These are phyloP conservation scores for Chondrilla cf. caribensis DNA, from an alignment of 37 sponge, comb jelly and placozoan species.

Conservation along the genomic window DNA sequence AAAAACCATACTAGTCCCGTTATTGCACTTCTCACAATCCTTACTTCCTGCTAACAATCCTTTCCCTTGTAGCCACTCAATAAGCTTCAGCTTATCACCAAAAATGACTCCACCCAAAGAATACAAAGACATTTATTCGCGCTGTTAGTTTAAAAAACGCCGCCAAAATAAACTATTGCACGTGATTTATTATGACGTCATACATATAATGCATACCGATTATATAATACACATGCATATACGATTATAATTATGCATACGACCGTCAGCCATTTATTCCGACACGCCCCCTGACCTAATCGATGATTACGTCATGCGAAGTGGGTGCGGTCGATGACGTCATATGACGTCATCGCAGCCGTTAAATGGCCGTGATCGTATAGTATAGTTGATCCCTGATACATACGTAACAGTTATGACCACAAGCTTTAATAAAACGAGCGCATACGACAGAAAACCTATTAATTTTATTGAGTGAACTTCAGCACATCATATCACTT, in stretches of 20 bases:
- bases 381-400: slow-evolving; percentile 22
- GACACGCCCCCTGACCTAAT: too few relatives aligned
- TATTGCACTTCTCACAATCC: slow-evolving; percentile 7
- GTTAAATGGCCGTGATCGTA: slow-evolving; percentile 15
- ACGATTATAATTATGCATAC: too few relatives aligned
- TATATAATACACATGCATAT: too few relatives aligned
- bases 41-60: slow-evolving; percentile 4
- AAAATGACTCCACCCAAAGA: background rate
- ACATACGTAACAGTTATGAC: too few relatives aligned
- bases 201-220: too few relatives aligned
- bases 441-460: too few relatives aligned
- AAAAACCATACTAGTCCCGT: slow-evolving; percentile 9
- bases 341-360: slow-evolving; percentile 3
- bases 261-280: too few relatives aligned
- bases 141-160: background rate
- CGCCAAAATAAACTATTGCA: slow-evolving; percentile 13
- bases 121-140: slow-evolving; percentile 21
- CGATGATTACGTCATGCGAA: background rate
- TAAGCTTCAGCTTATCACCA: slow-evolving; percentile 8
- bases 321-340: background rate
- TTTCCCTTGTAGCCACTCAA: slow-evolving; percentile 1
- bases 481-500: too few relatives aligned
- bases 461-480: too few relatives aligned
- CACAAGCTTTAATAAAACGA: too few relatives aligned
- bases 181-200: background rate